Percentiles rank a stretch among this genome's conserved stretches.
Conservation (phyloP, 2,797 vertebrate species). For the Manis pentadactyla region DNA sequence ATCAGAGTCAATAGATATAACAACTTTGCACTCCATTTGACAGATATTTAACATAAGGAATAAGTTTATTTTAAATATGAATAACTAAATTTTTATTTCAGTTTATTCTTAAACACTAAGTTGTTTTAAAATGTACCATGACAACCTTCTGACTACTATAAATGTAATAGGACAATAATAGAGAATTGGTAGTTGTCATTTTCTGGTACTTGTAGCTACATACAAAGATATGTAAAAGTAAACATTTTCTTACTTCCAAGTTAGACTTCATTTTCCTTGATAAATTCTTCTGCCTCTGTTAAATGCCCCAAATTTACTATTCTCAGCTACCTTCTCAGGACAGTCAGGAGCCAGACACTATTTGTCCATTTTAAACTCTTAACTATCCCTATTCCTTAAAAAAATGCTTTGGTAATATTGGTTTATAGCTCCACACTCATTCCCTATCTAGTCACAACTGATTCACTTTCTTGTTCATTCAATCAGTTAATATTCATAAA, state of each 20-base stretch:
- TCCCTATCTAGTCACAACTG: background rate
- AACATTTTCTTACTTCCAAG: background rate
- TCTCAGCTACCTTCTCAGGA: background rate
- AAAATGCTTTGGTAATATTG: background rate
- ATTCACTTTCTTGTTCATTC: slow-evolving; percentile 15
- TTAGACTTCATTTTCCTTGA: background rate
- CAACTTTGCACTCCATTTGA: background rate
- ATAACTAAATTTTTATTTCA: background rate
- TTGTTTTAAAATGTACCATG: background rate
- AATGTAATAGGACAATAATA: background rate
- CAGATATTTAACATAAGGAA: background rate
- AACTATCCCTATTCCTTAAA: background rate
- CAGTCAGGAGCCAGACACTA: background rate
- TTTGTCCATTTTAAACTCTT: slow-evolving; percentile 17
- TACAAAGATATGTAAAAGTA: background rate
- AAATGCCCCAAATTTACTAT: background rate
- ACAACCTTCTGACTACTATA: slow-evolving; percentile 25
- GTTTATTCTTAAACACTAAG: background rate
- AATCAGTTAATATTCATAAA: slow-evolving; percentile 20
- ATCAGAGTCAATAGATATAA: background rate
- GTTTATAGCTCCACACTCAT: background rate
- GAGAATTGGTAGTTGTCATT: slow-evolving; percentile 22
- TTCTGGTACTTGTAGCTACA: background rate
- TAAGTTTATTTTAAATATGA: background rate
- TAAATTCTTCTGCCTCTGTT: background rate